phyloP scores from a whole-genome alignment of 2,888 invertebrate genomes.

The Meteorus cinctellus region DNA sequence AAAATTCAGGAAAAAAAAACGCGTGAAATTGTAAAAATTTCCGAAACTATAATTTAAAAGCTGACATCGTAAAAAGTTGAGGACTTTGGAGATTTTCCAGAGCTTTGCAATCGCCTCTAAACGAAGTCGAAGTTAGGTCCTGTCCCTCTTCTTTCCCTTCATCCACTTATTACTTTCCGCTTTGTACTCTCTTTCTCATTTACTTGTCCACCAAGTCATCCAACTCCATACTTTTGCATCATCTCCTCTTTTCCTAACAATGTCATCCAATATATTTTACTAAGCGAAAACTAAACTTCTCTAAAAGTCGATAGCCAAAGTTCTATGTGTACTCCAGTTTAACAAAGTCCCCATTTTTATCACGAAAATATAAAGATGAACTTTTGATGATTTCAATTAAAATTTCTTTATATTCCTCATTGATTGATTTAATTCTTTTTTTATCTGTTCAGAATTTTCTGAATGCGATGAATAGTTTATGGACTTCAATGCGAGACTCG shows the following conservation, averaged over 20 bases:
- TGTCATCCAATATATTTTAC: neutral
- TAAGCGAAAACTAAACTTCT: slow-evolving; percentile 28
- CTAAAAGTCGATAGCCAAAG: slow-evolving; percentile 35
- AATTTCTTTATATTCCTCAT: neutral
- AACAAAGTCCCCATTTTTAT: neutral
- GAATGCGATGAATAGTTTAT: slow-evolving; percentile 78
- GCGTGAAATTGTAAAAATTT: neutral
- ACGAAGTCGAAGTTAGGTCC: slow-evolving; percentile 5
- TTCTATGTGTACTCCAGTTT: neutral
- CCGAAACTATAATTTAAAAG: slow-evolving; percentile 19
- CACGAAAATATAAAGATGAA: neutral
- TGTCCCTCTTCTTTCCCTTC: neutral
- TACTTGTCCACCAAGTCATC: slow-evolving; percentile 1
- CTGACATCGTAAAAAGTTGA: slow-evolving; percentile 41
- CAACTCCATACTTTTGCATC: slow-evolving; percentile 13
- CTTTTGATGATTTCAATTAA: neutral
- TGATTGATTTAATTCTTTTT: neutral
- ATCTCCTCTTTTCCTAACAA: slow-evolving; percentile 9
- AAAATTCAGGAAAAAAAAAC: neutral
- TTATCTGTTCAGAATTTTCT: slow-evolving; percentile 76
- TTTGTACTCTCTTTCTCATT: slow-evolving; percentile 8
- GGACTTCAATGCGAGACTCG: slow-evolving; percentile 75
- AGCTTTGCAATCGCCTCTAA: slow-evolving; percentile 36
- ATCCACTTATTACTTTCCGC: slow-evolving; percentile 6
- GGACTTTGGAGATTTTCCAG: slow-evolving; percentile 43